Base-by-base conservation (phyloP, 2,888 invertebrate species). In the Callyntrura sp. region DNA sequence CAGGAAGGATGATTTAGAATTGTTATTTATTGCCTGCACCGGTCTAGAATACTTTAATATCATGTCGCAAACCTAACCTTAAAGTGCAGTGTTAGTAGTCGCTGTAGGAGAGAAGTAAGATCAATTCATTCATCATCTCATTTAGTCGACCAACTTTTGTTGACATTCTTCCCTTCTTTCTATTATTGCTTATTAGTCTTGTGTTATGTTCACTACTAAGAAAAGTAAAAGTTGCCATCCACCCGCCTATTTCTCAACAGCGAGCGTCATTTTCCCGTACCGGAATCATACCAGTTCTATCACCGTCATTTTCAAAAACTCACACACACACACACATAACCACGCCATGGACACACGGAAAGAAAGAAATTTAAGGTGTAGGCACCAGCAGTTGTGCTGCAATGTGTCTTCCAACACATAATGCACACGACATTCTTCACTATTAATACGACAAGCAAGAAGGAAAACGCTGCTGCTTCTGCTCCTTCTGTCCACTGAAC, bases 121-220 rank as follows among this genome's bases (percentile, higher is more conserved):
- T 70, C 70, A 20, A 70, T 45, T 70, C 70, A 70, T 70, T 70
- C 45, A 70, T 68, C 65, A 68, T 70, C 43, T 70, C 43, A 70
- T 70, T 70, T 70, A 70, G n/a, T 45, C 43, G 70, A 45, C 43
- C 17, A 45, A 70, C 43, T 70, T 17, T 17, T 45, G 70, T 45
- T 70, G 65, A 28, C 28, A 3, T n/a, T 14, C 70, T 20, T 17
- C 9, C 20, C n/a, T n/a, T n/a, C n/a, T n/a, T n/a, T n/a, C n/a
- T n/a, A n/a, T n/a, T n/a, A n/a, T n/a, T n/a, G n/a, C n/a, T n/a
- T n/a, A n/a, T n/a, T n/a, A n/a, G 35, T n/a, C 28, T 68, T 60
- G 51, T 20, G 6, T n/a, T n/a, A n/a, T 60, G 57, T 60, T 60
- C 57, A 3, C 51, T 14, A 51, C 12, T 14, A 9, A 9, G 14